These are phyloP conservation scores for Raja brachyura DNA, from an alignment of 2,113 vertebrate species.

Conservation along the genomic window DNA sequence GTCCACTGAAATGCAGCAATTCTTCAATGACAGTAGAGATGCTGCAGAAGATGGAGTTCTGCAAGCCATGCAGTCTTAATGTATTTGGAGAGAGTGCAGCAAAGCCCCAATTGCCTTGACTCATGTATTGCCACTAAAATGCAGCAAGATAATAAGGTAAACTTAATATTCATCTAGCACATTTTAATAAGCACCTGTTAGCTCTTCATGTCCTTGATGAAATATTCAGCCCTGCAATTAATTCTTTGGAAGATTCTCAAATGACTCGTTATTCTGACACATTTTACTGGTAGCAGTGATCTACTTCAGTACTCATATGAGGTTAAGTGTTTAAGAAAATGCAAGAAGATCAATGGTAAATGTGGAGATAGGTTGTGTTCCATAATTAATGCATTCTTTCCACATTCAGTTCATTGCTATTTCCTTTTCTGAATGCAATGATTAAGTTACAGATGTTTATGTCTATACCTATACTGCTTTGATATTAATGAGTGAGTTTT, in stretches of 20 bases:
- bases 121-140: not conserved
- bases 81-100: not conserved
- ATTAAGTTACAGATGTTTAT: not conserved
- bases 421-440: not conserved
- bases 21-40: not conserved
- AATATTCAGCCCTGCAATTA: not conserved
- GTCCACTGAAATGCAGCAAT: not conserved
- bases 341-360: too few relatives aligned
- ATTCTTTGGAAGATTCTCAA: not conserved
- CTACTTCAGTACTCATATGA: not conserved
- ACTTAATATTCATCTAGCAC: not conserved
- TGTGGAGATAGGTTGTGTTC: not conserved
- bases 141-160: not conserved
- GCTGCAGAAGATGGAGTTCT: not conserved
- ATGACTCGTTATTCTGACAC: not conserved
- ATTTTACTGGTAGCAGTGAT: not conserved
- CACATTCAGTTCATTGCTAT: not conserved
- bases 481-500: not conserved
- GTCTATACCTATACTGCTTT: not conserved
- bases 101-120: not conserved
- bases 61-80: not conserved
- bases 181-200: not conserved
- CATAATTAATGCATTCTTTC: not conserved
- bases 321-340: not conserved
- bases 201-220: not conserved